These are phyloP conservation scores for Pimephales promelas DNA, from an alignment of 2,113 vertebrate genomes.

Conservation along the genomic window DNA sequence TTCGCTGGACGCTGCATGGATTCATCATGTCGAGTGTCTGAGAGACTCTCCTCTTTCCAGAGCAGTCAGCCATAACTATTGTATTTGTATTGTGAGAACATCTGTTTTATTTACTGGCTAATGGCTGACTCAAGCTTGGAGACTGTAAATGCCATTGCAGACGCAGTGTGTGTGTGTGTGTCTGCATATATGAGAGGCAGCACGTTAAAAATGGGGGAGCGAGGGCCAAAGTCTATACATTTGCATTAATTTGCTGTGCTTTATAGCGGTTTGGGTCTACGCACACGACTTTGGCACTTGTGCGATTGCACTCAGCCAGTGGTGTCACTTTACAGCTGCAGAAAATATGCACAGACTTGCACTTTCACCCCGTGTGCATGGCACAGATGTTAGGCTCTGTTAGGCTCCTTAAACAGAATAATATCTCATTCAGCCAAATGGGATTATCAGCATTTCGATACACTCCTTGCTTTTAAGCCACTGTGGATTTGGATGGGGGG, in stretches of 20 bases:
- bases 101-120: slow-evolving; percentile 62
- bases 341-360: not conserved
- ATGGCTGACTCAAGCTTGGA: slow-evolving; percentile 58
- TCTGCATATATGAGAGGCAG: not conserved
- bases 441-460: not conserved
- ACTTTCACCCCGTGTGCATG: slow-evolving; percentile 6
- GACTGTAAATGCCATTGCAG: slow-evolving; percentile 32
- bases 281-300: slow-evolving; percentile 8
- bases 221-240: not conserved
- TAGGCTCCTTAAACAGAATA: not conserved
- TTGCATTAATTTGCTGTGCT: slow-evolving; percentile 4
- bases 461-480: no score
- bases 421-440: not conserved
- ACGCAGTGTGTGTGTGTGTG: slow-evolving; percentile 18
- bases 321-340: slow-evolving; percentile 21
- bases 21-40: slow-evolving; percentile 28
- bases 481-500: no score
- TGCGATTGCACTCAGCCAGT: not conserved
- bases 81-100: slow-evolving; percentile 72
- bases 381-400: not conserved
- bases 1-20: not conserved
- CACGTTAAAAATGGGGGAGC: not conserved
- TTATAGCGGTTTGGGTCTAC: not conserved
- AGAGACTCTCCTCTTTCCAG: slow-evolving; percentile 37
- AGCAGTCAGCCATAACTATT: slow-evolving; percentile 58